These are phyloP conservation scores for Aleiodes leptofemur DNA, from an alignment of 2,888 invertebrate species.

Conservation along the genomic window DNA sequence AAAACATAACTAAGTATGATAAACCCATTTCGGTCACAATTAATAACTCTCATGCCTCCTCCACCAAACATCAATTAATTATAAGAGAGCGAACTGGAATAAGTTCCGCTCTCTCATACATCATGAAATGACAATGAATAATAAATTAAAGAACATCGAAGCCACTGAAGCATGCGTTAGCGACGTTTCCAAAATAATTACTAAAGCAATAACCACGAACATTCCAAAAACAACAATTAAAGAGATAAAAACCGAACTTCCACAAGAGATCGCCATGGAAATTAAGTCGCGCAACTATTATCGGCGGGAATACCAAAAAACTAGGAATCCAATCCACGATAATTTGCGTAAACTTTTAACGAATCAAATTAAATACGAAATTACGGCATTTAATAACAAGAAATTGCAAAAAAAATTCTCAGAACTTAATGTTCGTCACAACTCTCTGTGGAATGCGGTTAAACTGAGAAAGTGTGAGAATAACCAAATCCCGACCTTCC, in stretches of 20 bases:
- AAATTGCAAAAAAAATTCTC: not conserved
- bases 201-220: not conserved
- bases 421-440: not conserved
- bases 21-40: not conserved
- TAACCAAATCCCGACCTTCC: not conserved
- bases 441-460: conserved; percentile 1
- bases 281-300: not conserved
- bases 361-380: conserved; percentile 15
- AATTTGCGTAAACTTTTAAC: not conserved
- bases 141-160: not conserved
- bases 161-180: not conserved
- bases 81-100: conserved; percentile 28
- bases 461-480: not conserved
- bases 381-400: not conserved
- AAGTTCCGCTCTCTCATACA: not conserved
- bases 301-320: not conserved
- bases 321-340: not conserved
- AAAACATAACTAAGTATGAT: not conserved
- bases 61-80: not conserved
- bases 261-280: not conserved
- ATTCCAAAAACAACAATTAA: not conserved
- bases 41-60: too few species aligned
- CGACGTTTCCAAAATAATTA: not conserved
- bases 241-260: not conserved
- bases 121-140: not conserved